Conservation (phyloP, 2,888 invertebrate genomes). For the Gymnoscelis rufifasciata region DNA sequence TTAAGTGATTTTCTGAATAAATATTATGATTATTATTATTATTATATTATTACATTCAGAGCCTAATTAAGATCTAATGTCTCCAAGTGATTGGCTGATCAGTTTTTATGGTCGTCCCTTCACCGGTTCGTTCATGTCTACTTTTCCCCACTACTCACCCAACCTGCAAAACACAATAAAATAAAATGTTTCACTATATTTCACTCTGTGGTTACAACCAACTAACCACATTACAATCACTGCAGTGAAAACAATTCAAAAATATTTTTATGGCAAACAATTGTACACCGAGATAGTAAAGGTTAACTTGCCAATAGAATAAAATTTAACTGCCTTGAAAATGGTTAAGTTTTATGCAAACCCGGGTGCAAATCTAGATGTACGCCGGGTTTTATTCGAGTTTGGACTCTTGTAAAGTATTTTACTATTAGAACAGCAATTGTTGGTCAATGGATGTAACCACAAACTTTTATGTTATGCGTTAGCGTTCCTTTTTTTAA, state of each 20-base stretch:
- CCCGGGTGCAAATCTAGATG: slow-evolving; percentile 17
- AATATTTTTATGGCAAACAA: slow-evolving; percentile 27
- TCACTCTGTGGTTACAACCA: neutral
- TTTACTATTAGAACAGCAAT: slow-evolving; percentile 11
- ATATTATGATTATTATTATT: too few relatives aligned
- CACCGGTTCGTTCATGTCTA: too few relatives aligned
- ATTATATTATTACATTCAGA: too few relatives aligned
- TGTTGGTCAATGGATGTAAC: slow-evolving; percentile 5
- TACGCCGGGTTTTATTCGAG: slow-evolving; percentile 12
- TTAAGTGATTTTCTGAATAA: too few relatives aligned
- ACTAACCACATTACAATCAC: neutral
- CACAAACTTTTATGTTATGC: neutral
- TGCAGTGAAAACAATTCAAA: slow-evolving; percentile 13
- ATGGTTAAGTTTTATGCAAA: slow-evolving; percentile 24
- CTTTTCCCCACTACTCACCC: too few relatives aligned
- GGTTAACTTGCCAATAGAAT: slow-evolving; percentile 25
- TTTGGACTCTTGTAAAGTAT: slow-evolving; percentile 6
- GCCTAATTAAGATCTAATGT: too few relatives aligned
- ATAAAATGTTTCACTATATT: too few relatives aligned
- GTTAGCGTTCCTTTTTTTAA: too few relatives aligned
- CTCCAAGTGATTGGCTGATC: too few relatives aligned
- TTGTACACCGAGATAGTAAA: slow-evolving; percentile 21
- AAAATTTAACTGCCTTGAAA: slow-evolving; percentile 26
- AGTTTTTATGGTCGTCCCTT: too few relatives aligned
- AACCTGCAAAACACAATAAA: too few relatives aligned